These are phyloP conservation scores for Willowsia nigromaculata DNA, from an alignment of 2,888 invertebrate genomes.

Conservation along the genomic window DNA sequence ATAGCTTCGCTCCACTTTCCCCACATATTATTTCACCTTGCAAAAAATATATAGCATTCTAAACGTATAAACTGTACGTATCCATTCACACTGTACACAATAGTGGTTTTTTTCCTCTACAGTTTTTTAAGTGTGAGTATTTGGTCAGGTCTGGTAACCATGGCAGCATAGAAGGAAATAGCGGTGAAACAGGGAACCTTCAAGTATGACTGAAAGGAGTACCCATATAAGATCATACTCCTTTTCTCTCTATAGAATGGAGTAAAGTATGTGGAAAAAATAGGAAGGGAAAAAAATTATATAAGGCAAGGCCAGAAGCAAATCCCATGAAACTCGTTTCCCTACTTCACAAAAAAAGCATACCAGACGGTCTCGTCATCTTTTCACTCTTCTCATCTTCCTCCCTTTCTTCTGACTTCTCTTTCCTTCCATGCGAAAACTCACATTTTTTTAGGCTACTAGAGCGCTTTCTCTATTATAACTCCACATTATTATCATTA, in stretches of 20 bases:
- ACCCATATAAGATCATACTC: not conserved
- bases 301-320: conserved; percentile 51
- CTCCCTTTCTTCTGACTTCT: not conserved
- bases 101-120: no score
- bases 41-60: not conserved
- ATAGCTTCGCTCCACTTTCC: conserved; percentile 32
- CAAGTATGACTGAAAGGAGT: not conserved
- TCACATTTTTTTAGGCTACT: not conserved
- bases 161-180: not conserved
- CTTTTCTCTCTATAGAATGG: not conserved
- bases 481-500: conserved; percentile 10
- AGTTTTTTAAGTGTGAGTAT: not conserved
- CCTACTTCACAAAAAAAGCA: conserved; percentile 11
- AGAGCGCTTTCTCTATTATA: not conserved
- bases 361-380: conserved; percentile 46
- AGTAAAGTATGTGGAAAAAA: not conserved
- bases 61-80: not conserved
- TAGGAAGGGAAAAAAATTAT: conserved; percentile 1
- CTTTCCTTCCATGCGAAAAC: not conserved
- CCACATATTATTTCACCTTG: not conserved
- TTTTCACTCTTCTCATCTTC: not conserved
- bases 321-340: conserved; percentile 44
- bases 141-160: not conserved
- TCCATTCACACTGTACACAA: conserved; percentile 17
- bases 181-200: not conserved